A percentile compares a stretch with the other conserved stretches of the same genome.
These are phyloP conservation scores for Eretmochelys imbricata DNA, from an alignment of 2,113 vertebrate genomes.

Conservation along the genomic window DNA sequence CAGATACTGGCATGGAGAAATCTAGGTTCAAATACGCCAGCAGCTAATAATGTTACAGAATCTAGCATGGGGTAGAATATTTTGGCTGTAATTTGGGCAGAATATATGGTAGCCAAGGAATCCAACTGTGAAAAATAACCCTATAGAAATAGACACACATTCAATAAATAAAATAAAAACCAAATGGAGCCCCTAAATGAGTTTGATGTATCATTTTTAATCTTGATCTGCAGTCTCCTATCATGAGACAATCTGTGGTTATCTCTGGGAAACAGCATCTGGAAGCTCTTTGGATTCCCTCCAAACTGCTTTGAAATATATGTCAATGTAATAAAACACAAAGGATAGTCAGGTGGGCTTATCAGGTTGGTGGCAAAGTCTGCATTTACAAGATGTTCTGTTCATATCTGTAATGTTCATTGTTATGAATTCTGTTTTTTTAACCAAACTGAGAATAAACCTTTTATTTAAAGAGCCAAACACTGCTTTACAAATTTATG, in stretches of 20 bases:
- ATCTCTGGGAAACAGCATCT: slow-evolving; percentile 57
- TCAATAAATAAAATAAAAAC: neutral
- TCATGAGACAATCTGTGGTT: slow-evolving; percentile 50
- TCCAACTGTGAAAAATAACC: slow-evolving; percentile 25
- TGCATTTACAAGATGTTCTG: neutral
- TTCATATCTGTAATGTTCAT: neutral
- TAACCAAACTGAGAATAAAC: slow-evolving; percentile 6
- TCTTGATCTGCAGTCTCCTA: slow-evolving; percentile 53
- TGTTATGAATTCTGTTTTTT: neutral
- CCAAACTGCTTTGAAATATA: slow-evolving; percentile 54
- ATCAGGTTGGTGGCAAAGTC: neutral
- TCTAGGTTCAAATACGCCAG: neutral
- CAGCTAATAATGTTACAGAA: neutral
- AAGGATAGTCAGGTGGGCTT: neutral
- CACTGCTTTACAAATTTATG: neutral
- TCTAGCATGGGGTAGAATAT: neutral
- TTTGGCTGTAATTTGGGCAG: neutral
- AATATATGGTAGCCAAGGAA: neutral
- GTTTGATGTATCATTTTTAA: slow-evolving; percentile 23
- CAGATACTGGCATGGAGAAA: neutral
- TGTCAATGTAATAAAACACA: neutral
- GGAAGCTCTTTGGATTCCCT: slow-evolving; percentile 60
- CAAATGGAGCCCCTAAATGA: neutral
- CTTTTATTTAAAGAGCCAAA: neutral
- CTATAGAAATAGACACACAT: neutral